Evolutionary conservation across 2,888 invertebrate species (phyloP).

Genomic region (Thysanoteuthis rhombus): DNA sequence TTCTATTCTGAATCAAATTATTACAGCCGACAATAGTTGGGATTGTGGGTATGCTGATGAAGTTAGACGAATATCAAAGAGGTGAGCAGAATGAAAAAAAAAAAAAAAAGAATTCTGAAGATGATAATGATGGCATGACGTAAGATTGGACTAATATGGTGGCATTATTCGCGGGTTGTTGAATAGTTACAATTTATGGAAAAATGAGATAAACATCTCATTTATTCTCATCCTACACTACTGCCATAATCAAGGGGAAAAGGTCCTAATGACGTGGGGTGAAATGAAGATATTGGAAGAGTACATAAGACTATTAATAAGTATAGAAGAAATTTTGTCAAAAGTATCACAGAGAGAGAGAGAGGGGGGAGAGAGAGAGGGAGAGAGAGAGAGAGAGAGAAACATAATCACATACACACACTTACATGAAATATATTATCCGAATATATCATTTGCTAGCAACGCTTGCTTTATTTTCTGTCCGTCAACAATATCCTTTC

Average conservation of each 20-base stretch:
- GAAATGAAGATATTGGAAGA: background rate
- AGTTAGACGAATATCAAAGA: background rate
- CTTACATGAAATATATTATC: no score
- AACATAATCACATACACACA: no score
- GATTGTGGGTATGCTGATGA: background rate
- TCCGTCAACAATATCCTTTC: no score
- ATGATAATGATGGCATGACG: background rate
- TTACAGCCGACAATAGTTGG: background rate
- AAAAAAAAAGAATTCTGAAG: background rate
- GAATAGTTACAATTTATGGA: no score
- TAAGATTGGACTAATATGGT: background rate
- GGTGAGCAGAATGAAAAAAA: background rate
- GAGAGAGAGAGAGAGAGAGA: no score
- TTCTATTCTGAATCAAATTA: background rate
- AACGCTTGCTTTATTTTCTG: no score
- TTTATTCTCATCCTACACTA: background rate
- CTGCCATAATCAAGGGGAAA: background rate
- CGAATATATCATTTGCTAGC: no score
- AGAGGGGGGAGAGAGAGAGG: background rate
- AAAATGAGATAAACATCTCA: background rate
- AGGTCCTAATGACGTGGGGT: background rate
- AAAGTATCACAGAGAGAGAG: background rate
- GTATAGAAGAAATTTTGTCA: background rate
- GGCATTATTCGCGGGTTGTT: background rate
- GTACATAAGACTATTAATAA: background rate